Evolutionary conservation across 2,797 vertebrate genomes (phyloP), one percentile per base, ranked within the genome.

Genomic region (Diplodus puntazzo): DNA sequence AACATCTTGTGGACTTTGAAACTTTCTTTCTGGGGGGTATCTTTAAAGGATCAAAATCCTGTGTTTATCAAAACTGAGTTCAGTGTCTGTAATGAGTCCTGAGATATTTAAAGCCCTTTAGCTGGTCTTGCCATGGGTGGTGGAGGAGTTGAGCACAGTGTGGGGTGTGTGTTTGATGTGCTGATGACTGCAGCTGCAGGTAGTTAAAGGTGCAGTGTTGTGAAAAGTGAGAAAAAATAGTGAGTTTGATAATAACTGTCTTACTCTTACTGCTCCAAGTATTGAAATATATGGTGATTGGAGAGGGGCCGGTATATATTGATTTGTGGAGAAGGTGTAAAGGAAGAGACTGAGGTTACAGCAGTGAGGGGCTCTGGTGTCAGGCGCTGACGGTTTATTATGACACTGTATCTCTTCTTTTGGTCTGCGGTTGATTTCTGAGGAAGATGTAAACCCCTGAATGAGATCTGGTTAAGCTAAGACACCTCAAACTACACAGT

Each of bases 131-230:
- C 53, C 13, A 25, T 5, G 23, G 21, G 7, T 54, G 52, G 52
- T 7, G 21, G 11, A 21, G n/a, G 21, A 18, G 16, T 17, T 55
- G 14, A 55, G 53, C 16, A 13, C 53, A 25, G 6, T 16, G 10
- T 11, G 20, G 11, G 49, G 20, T 18, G 50, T 18, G 50, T 21
- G 9, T 54, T 55, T 55, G 53, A 55, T 14, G 53, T 55, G n/a
- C 53, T 55, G 53, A 27, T 55, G 53, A 17, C 52, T 34, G 34
- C 60, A 62, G 60, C 59, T 39, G 59, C 59, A 21, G 60, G 42
- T 20, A 30, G 25, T 57, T 57, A 10, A 21, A 11, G 25, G 4
- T 25, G 13, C 54, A 27, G 2, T n/a, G 5, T 6, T 23, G 20
- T 53, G 50, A 12, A 12, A 7, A 10, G n/a, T 16, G 7, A 16